Evolutionary conservation across 2,113 vertebrate species (phyloP), one percentile per base, ranked within the genome.

Genomic region (Neoarius graeffei): DNA sequence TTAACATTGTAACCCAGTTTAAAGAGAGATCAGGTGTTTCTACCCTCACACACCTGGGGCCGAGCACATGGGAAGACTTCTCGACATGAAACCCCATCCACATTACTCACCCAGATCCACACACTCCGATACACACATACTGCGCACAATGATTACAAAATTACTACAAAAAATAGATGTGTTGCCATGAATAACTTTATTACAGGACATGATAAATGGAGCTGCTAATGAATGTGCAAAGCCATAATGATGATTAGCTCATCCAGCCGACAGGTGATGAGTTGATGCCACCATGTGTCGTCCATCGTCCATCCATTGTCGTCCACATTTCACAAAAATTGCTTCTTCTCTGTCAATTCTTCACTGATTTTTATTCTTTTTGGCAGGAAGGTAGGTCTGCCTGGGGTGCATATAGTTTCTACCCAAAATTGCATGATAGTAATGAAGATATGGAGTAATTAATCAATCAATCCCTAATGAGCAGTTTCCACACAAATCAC

Each of bases 1-100:
- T 86, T 62, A 86, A 85, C 84, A 85, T 42, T 50, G 30, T 85
- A 64, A 80, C 48, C 85, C 74, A 86, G 60, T 79, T 80, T 67
- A 54, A 20, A 80, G 48, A 80, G 8, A 25, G n/a, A 76, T 62
- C 85, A 86, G 74, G 59, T 87, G 85, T 71, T 82, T 57, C 4
- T 57, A 30, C 64, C 2, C 48, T 66, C 50, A 56, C 25, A 4
- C 50, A 81, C 76, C 85, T 81, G 85, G 48, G 81, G 52, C 64
- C 6, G 20, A 79, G 66, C 30, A 7, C 30, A 54, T 52, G 64
- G 83, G 83, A 56, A 67, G 17, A 25, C 82, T 54, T 77, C 23
- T 52, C 14, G 11, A n/a, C 64, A 30, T 69, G n/a, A 84, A 69
- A 27, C 30, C 50, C n/a, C 50, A 30, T 64, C 19, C 73, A 85